These are phyloP conservation scores for Anhinga anhinga DNA, from an alignment of 2,113 vertebrate genomes.

Conservation along the genomic window DNA sequence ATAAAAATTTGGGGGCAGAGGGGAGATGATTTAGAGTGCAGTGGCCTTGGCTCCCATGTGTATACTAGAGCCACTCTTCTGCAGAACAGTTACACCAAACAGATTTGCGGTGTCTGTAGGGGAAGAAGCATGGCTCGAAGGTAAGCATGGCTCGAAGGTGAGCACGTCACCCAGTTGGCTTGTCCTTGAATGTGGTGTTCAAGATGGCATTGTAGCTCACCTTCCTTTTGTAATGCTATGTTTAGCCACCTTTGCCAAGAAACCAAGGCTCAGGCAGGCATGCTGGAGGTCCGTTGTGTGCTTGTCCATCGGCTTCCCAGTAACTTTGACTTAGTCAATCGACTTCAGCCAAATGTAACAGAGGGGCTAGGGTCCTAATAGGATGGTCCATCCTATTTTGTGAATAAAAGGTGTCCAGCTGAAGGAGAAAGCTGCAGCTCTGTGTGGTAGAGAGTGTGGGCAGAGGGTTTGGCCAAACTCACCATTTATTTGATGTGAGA, in stretches of 20 bases:
- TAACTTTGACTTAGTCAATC: not conserved
- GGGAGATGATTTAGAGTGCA: not conserved
- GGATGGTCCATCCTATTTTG: not conserved
- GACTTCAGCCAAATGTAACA: not conserved
- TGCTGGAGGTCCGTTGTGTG: accelerated
- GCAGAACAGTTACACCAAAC: not conserved
- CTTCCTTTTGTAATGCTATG: not conserved
- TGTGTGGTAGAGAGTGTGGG: not conserved
- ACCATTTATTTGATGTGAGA: accelerated
- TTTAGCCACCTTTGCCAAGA: not conserved
- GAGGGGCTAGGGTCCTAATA: not conserved
- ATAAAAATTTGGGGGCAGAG: not conserved
- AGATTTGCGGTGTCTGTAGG: not conserved
- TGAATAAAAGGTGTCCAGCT: not conserved
- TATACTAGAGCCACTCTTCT: not conserved
- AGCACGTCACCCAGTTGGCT: not conserved
- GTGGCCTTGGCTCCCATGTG: accelerated
- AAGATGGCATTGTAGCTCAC: not conserved
- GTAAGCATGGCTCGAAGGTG: not conserved
- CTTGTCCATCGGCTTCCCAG: not conserved
- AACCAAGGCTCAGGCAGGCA: not conserved
- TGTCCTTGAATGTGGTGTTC: not conserved
- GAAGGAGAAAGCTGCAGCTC: not conserved
- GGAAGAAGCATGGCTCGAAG: not conserved
- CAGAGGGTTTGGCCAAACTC: not conserved